phyloP scores from a whole-genome alignment of 2,888 invertebrate genomes.

The Spodoptera picta region DNA sequence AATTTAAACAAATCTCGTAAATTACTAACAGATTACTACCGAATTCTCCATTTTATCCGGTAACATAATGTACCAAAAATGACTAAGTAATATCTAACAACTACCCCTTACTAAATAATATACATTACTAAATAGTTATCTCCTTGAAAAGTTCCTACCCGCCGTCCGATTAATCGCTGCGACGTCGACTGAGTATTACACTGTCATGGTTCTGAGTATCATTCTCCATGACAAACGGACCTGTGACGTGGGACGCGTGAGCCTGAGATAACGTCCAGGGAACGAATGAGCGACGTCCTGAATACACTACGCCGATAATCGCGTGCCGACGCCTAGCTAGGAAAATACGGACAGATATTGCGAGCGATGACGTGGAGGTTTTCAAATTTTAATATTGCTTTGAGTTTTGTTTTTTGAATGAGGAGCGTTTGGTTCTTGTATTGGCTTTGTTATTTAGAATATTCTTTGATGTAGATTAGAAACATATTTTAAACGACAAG shows the following conservation, averaged over 20 bases:
- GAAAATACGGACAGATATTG: slow-evolving; percentile 3
- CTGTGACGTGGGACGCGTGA: slow-evolving; percentile 66
- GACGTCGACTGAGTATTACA: slow-evolving; percentile 55
- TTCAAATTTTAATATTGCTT: no score
- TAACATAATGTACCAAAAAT: no score
- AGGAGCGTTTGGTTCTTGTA: no score
- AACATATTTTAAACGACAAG: no score
- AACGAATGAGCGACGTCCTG: slow-evolving; percentile 77
- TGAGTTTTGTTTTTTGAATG: no score
- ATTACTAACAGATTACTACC: no score
- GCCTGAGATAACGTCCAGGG: slow-evolving; percentile 76
- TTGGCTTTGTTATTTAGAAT: no score
- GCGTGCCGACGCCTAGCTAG: slow-evolving; percentile 1
- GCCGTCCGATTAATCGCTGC: slow-evolving; percentile 50
- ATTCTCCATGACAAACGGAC: slow-evolving; percentile 74
- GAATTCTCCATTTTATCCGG: no score
- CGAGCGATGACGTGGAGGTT: background rate
- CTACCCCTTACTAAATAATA: no score
- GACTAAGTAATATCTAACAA: no score
- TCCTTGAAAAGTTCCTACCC: slow-evolving; percentile 36
- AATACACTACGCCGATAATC: slow-evolving; percentile 63
- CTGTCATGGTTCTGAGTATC: slow-evolving; percentile 59
- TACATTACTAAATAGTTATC: slow-evolving; percentile 31
- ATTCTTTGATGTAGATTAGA: no score
- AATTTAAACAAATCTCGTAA: no score